Conservation (phyloP, 1,140 invertebrate genomes). For the Lordiphosa stackelbergi region DNA sequence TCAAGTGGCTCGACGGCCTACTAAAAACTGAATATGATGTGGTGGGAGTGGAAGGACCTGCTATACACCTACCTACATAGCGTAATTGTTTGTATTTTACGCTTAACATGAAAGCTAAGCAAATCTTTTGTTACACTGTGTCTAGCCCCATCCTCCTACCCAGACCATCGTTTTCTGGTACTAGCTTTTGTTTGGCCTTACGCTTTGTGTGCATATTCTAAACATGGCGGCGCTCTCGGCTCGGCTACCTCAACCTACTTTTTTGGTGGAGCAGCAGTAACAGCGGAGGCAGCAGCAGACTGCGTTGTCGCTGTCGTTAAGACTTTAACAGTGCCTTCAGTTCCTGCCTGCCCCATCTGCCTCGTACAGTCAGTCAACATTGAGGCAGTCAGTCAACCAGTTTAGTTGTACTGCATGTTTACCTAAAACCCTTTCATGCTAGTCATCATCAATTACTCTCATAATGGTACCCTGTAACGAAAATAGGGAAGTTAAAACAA, state of each 20-base stretch:
- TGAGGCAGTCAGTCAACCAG: slow-evolving; percentile 11
- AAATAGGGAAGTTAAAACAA: too few relatives aligned
- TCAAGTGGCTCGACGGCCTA: slow-evolving; percentile 64
- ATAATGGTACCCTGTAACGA: slow-evolving; percentile 6
- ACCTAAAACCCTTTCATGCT: slow-evolving; percentile 31
- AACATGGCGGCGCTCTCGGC: slow-evolving; percentile 63
- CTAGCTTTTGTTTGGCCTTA: slow-evolving; percentile 62
- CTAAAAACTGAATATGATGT: slow-evolving; percentile 42
- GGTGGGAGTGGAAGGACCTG: neutral
- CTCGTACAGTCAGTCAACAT: slow-evolving; percentile 51
- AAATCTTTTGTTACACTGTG: slow-evolving; percentile 74
- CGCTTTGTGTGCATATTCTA: slow-evolving; percentile 71
- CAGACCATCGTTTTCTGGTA: slow-evolving; percentile 14
- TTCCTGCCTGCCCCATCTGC: slow-evolving; percentile 9
- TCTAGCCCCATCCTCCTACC: slow-evolving; percentile 31
- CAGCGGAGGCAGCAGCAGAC: slow-evolving; percentile 23
- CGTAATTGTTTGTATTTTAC: slow-evolving; percentile 76
- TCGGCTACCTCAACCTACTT: slow-evolving; percentile 71
- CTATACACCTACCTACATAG: slow-evolving; percentile 31
- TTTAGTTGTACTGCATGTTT: slow-evolving; percentile 55
- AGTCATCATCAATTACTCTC: slow-evolving; percentile 4
- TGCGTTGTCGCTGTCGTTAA: slow-evolving; percentile 42
- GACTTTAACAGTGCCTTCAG: slow-evolving; percentile 57
- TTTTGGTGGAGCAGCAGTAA: slow-evolving; percentile 28
- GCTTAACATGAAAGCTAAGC: slow-evolving; percentile 75